phyloP scores from a whole-genome alignment of 92 coral and sea anemone genomes.

The Umimayanthus kanabou region DNA sequence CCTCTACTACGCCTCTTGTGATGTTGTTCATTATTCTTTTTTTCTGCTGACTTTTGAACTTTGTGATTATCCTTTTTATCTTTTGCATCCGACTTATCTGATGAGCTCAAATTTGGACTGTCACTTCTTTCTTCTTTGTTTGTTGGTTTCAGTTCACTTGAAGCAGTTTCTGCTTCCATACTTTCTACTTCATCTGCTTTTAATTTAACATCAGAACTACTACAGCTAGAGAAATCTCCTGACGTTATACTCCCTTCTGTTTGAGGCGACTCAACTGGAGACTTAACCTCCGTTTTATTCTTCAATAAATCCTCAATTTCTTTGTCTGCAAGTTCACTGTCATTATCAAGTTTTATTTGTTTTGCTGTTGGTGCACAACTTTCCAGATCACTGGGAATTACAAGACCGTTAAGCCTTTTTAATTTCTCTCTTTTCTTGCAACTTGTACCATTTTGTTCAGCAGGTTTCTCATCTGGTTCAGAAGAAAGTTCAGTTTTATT shows the following conservation, averaged over 20 bases:
- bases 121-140: conserved; percentile 44
- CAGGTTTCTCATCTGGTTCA: not conserved
- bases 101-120: conserved; percentile 42
- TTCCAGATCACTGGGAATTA: conserved; percentile 48
- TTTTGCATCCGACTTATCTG: conserved; percentile 52
- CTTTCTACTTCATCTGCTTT: conserved; percentile 9
- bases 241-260: conserved; percentile 76
- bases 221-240: conserved; percentile 38
- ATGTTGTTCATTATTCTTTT: conserved; percentile 74
- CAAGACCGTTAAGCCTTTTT: conserved; percentile 39
- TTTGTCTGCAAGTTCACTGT: conserved; percentile 57
- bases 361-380: conserved; percentile 58
- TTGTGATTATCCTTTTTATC: conserved; percentile 49
- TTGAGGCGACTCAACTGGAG: conserved; percentile 66
- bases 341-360: conserved; percentile 76
- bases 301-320: conserved; percentile 57
- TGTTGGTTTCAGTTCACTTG: conserved; percentile 25
- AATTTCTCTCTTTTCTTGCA: conserved; percentile 31
- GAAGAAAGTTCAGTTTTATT: conserved; percentile 15
- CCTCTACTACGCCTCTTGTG: conserved; percentile 71
- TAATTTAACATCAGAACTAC: conserved; percentile 23
- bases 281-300: conserved; percentile 43
- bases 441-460: conserved; percentile 21
- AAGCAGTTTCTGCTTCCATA: conserved; percentile 27
- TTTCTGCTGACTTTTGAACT: conserved; percentile 57